These are phyloP conservation scores for Empis livida DNA, from an alignment of 2,888 invertebrate genomes.

Conservation along the genomic window DNA sequence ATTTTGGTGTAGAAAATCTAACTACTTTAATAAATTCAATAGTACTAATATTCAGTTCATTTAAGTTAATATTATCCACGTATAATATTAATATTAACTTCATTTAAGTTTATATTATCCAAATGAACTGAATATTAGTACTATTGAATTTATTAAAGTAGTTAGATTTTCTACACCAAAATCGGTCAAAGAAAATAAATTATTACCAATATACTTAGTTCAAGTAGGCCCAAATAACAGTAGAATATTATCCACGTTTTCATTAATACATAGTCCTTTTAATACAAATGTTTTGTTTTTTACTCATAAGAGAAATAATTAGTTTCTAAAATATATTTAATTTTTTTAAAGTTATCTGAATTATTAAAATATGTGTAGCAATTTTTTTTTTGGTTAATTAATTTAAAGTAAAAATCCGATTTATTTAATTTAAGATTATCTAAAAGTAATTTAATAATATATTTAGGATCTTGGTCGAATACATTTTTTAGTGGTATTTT, in stretches of 20 bases:
- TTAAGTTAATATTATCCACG: too few relatives aligned
- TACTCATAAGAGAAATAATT: conserved; percentile 5
- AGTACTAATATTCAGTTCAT: neutral
- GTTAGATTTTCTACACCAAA: neutral
- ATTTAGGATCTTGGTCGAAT: too few relatives aligned
- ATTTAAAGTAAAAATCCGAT: too few relatives aligned
- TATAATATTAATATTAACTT: too few relatives aligned
- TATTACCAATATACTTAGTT: neutral
- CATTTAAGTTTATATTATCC: too few relatives aligned
- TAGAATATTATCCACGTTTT: neutral
- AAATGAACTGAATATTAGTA: neutral
- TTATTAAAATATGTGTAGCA: too few relatives aligned
- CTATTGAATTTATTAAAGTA: neutral
- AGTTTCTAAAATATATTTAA: conserved; percentile 2
- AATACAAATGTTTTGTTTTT: neutral
- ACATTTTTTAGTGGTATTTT: too few relatives aligned
- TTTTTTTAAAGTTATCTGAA: too few relatives aligned
- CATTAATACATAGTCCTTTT: neutral
- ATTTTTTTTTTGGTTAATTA: too few relatives aligned
- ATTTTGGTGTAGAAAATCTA: neutral
- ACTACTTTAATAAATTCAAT: neutral
- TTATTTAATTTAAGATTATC: too few relatives aligned
- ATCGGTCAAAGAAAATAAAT: neutral
- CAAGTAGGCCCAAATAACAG: neutral
- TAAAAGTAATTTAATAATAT: too few relatives aligned